Percentiles rank a stretch among this genome's conserved stretches.
Evolutionary conservation across 2,888 invertebrate genomes (phyloP).

Genomic region (Eristalis intricaria): DNA sequence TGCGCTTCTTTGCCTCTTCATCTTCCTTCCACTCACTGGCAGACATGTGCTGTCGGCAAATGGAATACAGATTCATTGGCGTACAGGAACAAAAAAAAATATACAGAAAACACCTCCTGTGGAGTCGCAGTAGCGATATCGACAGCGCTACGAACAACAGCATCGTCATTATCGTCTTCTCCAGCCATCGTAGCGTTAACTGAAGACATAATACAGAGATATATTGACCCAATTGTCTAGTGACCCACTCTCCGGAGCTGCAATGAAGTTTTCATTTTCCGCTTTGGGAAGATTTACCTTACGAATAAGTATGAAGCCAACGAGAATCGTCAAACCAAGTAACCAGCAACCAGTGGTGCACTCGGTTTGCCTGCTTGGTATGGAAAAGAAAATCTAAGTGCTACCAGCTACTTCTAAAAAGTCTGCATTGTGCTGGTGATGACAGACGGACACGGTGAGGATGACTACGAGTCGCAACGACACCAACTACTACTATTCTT

Average conservation of each 20-base stretch:
- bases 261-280: conserved; percentile 73
- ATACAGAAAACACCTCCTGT: conserved; percentile 60
- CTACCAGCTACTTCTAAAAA: conserved; percentile 27
- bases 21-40: conserved; percentile 33
- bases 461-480: background rate
- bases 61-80: conserved; percentile 40
- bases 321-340: conserved; percentile 34
- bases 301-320: conserved; percentile 56
- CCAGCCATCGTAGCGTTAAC: conserved; percentile 53
- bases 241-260: conserved; percentile 71
- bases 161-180: conserved; percentile 36
- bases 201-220: conserved; percentile 69
- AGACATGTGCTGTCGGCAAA: conserved; percentile 65
- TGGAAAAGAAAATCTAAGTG: conserved; percentile 58
- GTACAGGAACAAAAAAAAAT: conserved; percentile 46
- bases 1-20: conserved; percentile 26
- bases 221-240: conserved; percentile 74
- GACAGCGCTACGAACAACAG: conserved; percentile 8
- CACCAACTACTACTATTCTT: background rate
- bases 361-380: conserved; percentile 29
- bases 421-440: background rate
- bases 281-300: conserved; percentile 72
- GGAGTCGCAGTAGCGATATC: conserved; percentile 11
- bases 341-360: conserved; percentile 6
- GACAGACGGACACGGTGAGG: background rate